Evolutionary conservation across 2,888 invertebrate genomes (phyloP).

Genomic region (Onchidella celtica): DNA sequence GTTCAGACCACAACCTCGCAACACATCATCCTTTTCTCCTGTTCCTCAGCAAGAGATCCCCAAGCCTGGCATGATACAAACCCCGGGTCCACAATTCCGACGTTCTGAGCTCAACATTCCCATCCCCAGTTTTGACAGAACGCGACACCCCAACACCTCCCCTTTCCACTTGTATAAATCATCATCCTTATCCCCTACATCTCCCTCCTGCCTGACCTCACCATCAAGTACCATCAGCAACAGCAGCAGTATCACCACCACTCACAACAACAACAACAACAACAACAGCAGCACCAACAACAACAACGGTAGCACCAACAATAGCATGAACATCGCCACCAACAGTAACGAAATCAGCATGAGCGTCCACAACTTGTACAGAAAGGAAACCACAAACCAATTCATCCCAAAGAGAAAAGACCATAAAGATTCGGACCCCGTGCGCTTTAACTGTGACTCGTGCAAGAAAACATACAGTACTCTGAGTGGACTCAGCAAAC

Average conservation of each 20-base stretch:
- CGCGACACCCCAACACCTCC: not conserved
- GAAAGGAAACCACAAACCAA: not conserved
- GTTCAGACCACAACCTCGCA: not conserved
- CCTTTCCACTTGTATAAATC: conserved; percentile 22
- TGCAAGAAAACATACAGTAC: conserved; percentile 97
- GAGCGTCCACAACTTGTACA: not conserved
- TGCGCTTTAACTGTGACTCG: conserved; percentile 85
- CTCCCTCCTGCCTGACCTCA: conserved; percentile 25
- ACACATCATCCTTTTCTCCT: not conserved
- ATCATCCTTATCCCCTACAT: conserved; percentile 25
- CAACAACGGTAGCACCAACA: not conserved
- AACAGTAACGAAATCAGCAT: not conserved
- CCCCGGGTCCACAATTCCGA: not conserved
- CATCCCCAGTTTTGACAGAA: conserved; percentile 9
- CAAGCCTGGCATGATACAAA: not conserved
- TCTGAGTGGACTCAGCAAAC: conserved; percentile 94
- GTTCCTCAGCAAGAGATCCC: not conserved
- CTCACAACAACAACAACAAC: not conserved
- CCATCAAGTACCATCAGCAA: conserved; percentile 20
- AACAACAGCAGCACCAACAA: not conserved
- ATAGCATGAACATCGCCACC: not conserved
- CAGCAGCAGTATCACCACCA: not conserved
- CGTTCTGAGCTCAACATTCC: conserved; percentile 21
- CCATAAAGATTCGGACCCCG: conserved; percentile 17
- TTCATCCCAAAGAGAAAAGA: not conserved